Conservation (phyloP, 2,113 vertebrate species). For the Seriola aureovittata region DNA sequence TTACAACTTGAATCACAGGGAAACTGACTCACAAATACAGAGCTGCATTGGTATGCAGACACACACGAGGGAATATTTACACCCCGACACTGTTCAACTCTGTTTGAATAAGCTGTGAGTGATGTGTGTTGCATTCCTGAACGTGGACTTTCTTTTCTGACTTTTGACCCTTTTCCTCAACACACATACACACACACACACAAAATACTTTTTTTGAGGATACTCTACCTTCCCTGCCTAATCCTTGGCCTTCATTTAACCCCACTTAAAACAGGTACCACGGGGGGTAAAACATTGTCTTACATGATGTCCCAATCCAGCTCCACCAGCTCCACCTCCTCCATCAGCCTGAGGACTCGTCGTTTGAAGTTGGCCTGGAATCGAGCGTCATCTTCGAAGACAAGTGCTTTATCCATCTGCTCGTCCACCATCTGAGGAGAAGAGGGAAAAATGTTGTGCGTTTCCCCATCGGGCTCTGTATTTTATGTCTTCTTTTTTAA, state of each 20-base stretch:
- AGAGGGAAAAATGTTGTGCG: background rate
- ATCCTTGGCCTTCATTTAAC: background rate
- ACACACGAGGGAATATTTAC: background rate
- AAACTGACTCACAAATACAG: background rate
- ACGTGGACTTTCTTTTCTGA: background rate
- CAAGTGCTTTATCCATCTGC: slow-evolving; percentile 87
- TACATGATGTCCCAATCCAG: slow-evolving; percentile 97
- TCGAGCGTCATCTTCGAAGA: slow-evolving; percentile 94
- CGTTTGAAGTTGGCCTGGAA: slow-evolving; percentile 93
- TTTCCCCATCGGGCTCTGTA: too few relatives aligned
- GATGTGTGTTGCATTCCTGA: background rate
- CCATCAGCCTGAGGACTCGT: slow-evolving; percentile 87
- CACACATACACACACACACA: background rate
- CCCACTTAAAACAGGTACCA: background rate
- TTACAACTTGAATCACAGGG: background rate
- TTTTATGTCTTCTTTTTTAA: background rate
- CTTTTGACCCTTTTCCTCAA: background rate
- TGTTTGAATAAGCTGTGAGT: background rate
- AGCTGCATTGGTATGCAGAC: background rate
- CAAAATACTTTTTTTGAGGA: background rate
- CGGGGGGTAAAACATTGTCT: slow-evolving; percentile 21
- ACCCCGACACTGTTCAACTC: background rate
- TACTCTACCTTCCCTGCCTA: background rate
- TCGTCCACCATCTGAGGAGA: slow-evolving; percentile 86
- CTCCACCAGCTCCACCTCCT: slow-evolving; percentile 85